Base-by-base conservation (phyloP, 2,113 vertebrate genomes). In the Girardinichthys multiradiatus region DNA sequence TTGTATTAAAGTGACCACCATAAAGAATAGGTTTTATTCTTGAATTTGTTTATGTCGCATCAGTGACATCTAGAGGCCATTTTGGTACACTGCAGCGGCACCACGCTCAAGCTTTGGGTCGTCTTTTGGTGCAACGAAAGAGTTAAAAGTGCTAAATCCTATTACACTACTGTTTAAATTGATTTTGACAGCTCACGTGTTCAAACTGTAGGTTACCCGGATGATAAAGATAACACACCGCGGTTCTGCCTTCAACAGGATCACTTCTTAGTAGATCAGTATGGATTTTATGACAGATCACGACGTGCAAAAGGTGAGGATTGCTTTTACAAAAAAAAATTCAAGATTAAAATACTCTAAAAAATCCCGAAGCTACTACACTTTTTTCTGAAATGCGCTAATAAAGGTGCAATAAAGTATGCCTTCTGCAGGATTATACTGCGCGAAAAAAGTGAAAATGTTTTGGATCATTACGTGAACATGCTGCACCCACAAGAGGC, bases 221-320 rank as follows among this genome's bases (percentile, higher is more conserved):
- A 79, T 77, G 33, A 70, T 4, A 66, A 60, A 31, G 4, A 24
- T 30, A 13, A n/a, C 54, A 9, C 15, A 21, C 2, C 4, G 7
- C 14, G 6, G 14, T 0, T 29, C 1, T 19, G 12, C 19, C 4
- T 8, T 4, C 48, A 30, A 14, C 12, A 26, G 35, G 28, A 66
- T 2, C 26, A n/a, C 39, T 62, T 51, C 24, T 15, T n/a, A 74
- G n/a, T 21, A 45, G 29, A 57, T 1, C 35, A 74, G 3, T 61
- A 96, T 96, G 96, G 94, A 94, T 1, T 87, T 85, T 0, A 69
- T 97, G 12, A 92, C 84, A 0, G 92, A 94, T 31, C 84, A 81
- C 0, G 89, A 96, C 73, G 85, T 95, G 73, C 90, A 90, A 11
- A 87, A 94, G 95, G 96, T 96, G 79, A 94, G 93, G 0, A 5